Conservation (phyloP, 2,113 vertebrate genomes). For the Brienomyrus brachyistius region DNA sequence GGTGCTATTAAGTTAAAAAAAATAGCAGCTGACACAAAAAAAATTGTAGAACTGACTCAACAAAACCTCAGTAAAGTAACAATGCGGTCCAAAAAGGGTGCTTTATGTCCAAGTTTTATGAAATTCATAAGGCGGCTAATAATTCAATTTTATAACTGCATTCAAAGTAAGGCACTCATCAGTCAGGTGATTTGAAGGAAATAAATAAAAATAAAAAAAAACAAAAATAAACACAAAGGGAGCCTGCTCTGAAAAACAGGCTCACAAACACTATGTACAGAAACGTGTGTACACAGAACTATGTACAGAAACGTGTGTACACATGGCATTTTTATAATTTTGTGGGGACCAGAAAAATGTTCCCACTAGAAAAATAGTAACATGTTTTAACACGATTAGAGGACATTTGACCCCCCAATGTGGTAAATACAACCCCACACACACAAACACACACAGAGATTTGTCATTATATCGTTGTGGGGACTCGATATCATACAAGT, state of each 20-base stretch:
- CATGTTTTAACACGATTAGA: too few species aligned
- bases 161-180: neutral
- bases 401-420: neutral
- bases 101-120: neutral
- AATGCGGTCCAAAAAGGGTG: neutral
- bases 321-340: neutral
- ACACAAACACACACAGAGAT: neutral
- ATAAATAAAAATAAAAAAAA: too few species aligned
- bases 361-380: too few species aligned
- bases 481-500: neutral
- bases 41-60: neutral
- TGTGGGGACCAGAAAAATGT: neutral
- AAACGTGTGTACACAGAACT: neutral
- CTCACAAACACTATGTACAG: neutral
- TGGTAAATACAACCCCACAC: neutral
- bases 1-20: neutral
- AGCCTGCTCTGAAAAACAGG: neutral
- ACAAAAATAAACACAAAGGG: neutral
- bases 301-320: neutral
- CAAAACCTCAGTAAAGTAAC: neutral
- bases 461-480: too few species aligned
- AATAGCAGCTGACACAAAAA: neutral
- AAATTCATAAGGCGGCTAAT: neutral
- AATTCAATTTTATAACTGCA: neutral
- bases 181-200: neutral